Conservation (phyloP, 2,113 vertebrate genomes). For the Saccopteryx bilineata region DNA sequence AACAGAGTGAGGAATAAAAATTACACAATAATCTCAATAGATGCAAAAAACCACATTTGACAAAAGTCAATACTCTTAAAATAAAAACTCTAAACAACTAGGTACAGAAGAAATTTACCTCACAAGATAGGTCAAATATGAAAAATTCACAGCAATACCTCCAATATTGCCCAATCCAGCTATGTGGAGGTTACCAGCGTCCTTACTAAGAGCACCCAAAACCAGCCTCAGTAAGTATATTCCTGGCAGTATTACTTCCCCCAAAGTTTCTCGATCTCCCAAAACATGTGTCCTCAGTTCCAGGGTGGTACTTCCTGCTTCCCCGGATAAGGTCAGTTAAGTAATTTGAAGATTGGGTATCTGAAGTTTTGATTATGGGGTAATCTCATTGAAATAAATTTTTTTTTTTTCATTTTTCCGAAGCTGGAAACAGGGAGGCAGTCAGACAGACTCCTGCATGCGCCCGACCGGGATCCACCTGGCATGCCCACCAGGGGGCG, state of each 20-base stretch:
- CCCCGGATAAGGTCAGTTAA: background rate
- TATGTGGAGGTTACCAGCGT: background rate
- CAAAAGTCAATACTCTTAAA: too few relatives aligned
- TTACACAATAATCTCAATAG: too few relatives aligned
- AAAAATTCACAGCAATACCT: background rate
- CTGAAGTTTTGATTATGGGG: background rate
- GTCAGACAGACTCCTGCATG: too few relatives aligned
- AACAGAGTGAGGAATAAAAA: too few relatives aligned
- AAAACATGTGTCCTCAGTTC: background rate
- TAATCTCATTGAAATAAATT: background rate
- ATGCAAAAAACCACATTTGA: too few relatives aligned
- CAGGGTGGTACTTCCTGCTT: background rate
- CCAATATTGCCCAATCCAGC: background rate
- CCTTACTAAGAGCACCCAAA: background rate
- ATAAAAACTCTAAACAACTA: too few relatives aligned
- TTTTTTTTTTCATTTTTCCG: background rate
- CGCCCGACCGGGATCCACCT: too few relatives aligned
- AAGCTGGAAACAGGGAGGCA: too few relatives aligned
- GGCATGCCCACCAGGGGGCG: too few relatives aligned
- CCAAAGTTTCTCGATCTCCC: background rate
- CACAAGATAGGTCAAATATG: background rate
- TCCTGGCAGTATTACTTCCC: background rate
- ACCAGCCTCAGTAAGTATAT: background rate
- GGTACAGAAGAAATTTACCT: background rate
- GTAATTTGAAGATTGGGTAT: background rate